These are phyloP conservation scores for Drosophila antonietae DNA, from an alignment of 2,888 invertebrate genomes.

Conservation along the genomic window DNA sequence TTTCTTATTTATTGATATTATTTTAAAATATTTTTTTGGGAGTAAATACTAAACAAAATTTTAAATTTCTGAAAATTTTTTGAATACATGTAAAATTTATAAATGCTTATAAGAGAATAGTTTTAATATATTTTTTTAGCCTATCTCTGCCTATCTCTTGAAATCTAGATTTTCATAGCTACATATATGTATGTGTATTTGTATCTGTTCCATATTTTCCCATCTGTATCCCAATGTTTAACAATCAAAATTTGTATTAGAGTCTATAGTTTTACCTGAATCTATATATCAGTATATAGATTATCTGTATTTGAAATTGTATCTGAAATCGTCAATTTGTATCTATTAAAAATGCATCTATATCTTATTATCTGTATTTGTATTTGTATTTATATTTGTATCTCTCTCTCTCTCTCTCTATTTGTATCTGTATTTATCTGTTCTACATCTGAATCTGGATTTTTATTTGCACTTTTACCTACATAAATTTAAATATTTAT, in stretches of 20 bases:
- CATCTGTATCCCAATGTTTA: background rate
- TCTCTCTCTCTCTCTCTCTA: background rate
- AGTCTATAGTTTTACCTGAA: background rate
- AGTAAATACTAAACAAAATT: too few relatives aligned
- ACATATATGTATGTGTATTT: too few relatives aligned
- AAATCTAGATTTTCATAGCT: too few relatives aligned
- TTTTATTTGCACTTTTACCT: background rate
- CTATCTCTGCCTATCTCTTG: too few relatives aligned
- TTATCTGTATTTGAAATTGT: background rate
- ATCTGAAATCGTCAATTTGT: background rate
- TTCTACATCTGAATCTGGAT: background rate
- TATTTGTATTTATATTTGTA: background rate
- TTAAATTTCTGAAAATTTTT: too few relatives aligned
- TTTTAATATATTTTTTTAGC: too few relatives aligned
- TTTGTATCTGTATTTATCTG: background rate
- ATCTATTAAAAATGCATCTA: background rate
- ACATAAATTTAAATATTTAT: background rate
- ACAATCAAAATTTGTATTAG: background rate
- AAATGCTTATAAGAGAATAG: too few relatives aligned
- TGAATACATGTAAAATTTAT: too few relatives aligned
- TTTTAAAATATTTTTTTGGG: too few relatives aligned
- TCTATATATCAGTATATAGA: background rate
- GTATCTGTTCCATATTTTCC: too few relatives aligned
- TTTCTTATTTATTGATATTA: background rate
- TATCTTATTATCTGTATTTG: background rate